A percentile compares a stretch with the other conserved stretches of the same genome.
Conservation (phyloP, 2,888 invertebrate species). For the Campoplex nolae region DNA sequence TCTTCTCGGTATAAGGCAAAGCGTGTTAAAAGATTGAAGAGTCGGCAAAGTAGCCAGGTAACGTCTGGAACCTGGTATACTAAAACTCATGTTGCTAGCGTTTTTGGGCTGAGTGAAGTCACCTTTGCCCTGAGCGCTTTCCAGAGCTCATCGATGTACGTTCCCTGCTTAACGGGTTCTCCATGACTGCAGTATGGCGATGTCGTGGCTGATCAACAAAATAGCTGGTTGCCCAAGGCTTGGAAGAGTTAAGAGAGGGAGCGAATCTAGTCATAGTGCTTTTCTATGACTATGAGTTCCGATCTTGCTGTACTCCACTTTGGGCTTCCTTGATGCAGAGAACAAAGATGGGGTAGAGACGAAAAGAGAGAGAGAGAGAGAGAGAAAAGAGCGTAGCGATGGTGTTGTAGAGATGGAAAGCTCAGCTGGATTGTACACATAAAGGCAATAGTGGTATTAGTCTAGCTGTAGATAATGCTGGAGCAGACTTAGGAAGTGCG, state of each 20-base stretch:
- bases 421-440: conserved; percentile 50
- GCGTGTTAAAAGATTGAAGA: conserved; percentile 26
- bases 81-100: conserved; percentile 10
- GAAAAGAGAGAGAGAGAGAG: too few species aligned
- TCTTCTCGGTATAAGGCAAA: background rate
- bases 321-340: conserved; percentile 20
- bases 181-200: conserved; percentile 39
- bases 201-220: conserved; percentile 75
- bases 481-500: conserved; percentile 80
- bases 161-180: conserved; percentile 23
- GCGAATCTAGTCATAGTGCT: conserved; percentile 15
- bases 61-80: conserved; percentile 59
- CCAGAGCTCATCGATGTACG: conserved; percentile 1
- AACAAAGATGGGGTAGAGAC: background rate
- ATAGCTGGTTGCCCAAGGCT: conserved; percentile 73
- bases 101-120: conserved; percentile 15
- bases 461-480: conserved; percentile 74
- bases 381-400: conserved; percentile 1
- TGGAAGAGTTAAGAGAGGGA: conserved; percentile 42
- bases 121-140: conserved; percentile 23
- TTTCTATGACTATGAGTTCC: conserved; percentile 23
- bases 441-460: conserved; percentile 62
- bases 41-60: conserved; percentile 77
- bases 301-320: conserved; percentile 40
- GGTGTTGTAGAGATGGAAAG: conserved; percentile 20